These are phyloP conservation scores for Botia almorhae DNA, from an alignment of 2,797 vertebrate genomes.

Conservation along the genomic window DNA sequence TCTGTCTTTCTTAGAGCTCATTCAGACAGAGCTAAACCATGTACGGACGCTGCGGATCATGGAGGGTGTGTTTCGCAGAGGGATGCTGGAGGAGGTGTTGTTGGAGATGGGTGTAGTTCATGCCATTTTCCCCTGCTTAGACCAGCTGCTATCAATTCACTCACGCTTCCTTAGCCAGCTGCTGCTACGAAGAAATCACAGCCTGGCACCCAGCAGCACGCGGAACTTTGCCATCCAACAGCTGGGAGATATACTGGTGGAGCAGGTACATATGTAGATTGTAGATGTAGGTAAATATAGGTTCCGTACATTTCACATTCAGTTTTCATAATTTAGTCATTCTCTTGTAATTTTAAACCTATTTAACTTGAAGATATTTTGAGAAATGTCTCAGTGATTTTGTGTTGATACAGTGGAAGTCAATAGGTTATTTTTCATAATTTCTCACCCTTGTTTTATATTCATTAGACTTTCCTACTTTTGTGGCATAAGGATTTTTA, in stretches of 20 bases:
- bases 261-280: constrained; percentile 76
- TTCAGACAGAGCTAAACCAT: constrained; percentile 92
- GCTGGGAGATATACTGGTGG: constrained; percentile 86
- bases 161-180: constrained; percentile 84
- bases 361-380: no score
- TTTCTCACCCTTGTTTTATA: no score
- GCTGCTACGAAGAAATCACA: constrained; percentile 79
- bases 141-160: constrained; percentile 86
- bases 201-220: constrained; percentile 80
- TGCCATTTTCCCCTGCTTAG: constrained; percentile 87
- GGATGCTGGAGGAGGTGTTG: constrained; percentile 90
- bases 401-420: no score
- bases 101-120: constrained; percentile 81
- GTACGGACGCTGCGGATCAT: constrained; percentile 91
- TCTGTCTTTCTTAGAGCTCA: constrained; percentile 79
- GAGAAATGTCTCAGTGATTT: no score
- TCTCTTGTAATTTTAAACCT: no score
- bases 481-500: no score
- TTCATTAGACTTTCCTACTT: no score
- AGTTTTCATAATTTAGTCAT: background rate
- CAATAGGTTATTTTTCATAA: no score
- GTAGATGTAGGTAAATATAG: no score
- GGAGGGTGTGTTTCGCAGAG: constrained; percentile 86
- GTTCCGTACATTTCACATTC: background rate
- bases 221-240: constrained; percentile 88